Evolutionary conservation across 2,797 vertebrate genomes (phyloP).

Genomic region (Bovichtus variegatus): DNA sequence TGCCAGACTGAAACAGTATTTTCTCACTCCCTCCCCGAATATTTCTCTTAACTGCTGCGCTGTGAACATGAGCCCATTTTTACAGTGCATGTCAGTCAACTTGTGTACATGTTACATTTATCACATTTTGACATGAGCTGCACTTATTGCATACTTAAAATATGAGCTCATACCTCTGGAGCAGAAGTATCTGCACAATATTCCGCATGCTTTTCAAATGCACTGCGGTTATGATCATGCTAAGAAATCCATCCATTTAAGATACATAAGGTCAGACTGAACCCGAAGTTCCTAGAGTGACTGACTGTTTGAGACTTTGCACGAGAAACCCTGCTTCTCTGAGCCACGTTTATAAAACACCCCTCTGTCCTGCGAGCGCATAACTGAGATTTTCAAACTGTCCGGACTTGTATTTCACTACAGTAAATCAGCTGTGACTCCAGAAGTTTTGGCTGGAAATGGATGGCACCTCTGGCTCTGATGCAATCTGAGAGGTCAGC

Average conservation of each 20-base stretch:
- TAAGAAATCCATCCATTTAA: background rate
- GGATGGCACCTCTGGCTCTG: conserved; percentile 59
- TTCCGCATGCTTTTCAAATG: background rate
- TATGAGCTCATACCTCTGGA: background rate
- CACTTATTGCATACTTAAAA: background rate
- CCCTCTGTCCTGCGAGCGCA: background rate
- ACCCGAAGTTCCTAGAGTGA: background rate
- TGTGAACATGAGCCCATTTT: background rate
- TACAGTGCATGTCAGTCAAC: background rate
- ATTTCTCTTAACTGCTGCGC: background rate
- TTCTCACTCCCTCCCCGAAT: background rate
- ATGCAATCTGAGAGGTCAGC: conserved; percentile 71
- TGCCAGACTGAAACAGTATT: background rate
- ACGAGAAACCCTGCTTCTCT: too few species aligned
- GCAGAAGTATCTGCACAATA: background rate
- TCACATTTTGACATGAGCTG: background rate
- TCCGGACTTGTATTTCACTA: background rate
- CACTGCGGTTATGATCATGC: background rate
- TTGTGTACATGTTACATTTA: background rate
- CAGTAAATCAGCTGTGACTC: conserved; percentile 8
- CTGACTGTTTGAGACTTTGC: background rate
- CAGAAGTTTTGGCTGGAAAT: conserved; percentile 19
- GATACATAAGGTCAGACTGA: background rate
- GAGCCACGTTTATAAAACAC: background rate
- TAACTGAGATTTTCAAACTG: background rate